Conservation (phyloP, 2,888 invertebrate genomes). For the Brenthis hecate region DNA sequence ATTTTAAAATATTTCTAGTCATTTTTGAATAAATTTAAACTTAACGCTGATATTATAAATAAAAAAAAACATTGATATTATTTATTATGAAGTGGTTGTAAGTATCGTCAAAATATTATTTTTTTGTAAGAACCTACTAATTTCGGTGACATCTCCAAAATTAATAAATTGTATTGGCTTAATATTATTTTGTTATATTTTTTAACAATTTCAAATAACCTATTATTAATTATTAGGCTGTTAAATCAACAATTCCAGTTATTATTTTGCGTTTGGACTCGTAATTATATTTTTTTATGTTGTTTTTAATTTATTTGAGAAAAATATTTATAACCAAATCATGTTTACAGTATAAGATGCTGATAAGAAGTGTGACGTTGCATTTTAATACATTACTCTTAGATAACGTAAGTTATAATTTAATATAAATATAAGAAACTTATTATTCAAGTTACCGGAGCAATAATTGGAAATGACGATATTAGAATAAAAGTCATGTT, state of each 20-base stretch:
- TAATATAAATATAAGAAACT: conserved; percentile 16
- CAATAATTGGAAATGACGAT: conserved; percentile 55
- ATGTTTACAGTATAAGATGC: no score
- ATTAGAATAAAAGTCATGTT: conserved; percentile 42
- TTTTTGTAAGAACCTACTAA: no score
- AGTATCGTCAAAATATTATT: neutral
- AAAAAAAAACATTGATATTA: neutral
- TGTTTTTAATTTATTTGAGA: no score
- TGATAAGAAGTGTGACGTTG: neutral
- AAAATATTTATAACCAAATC: no score
- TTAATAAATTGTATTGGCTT: no score
- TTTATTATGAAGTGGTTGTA: conserved; percentile 6
- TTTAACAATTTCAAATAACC: no score
- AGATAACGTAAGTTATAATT: conserved; percentile 9
- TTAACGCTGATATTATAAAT: conserved; percentile 41
- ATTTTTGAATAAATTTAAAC: conserved; percentile 17
- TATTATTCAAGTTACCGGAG: conserved; percentile 39
- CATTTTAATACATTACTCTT: conserved; percentile 21
- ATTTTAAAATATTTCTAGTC: conserved; percentile 32
- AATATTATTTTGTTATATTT: no score
- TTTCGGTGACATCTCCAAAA: no score
- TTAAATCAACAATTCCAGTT: no score
- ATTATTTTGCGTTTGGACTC: no score
- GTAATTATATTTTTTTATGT: no score
- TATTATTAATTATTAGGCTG: no score